Evolutionary conservation across 2,797 vertebrate genomes (phyloP), one percentile per base, ranked within the genome.

Genomic region (Sylvia borin): DNA sequence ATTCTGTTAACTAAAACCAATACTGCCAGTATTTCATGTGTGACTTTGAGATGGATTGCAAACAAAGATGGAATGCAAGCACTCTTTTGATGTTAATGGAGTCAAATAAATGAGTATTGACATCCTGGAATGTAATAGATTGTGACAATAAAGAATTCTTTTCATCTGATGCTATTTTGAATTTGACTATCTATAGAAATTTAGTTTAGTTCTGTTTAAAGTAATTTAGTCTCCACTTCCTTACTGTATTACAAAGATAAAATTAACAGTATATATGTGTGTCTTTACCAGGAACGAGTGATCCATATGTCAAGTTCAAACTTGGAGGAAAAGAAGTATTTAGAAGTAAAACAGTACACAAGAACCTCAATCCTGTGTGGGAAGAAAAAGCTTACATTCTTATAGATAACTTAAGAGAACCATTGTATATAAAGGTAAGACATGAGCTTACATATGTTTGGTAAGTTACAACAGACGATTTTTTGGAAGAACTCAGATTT

Each of bases 221-320:
- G 55, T 36, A 71, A 47, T 58, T 74, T 64, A 19, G 32, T 81
- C 9, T 90, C 17, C 36, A 38, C 24, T 79, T 71, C 20, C 5
- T 58, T 88, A 34, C 12, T n/a, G 27, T 26, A 34, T 40, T 32
- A 45, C 64, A 81, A 79, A 27, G 9, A 20, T 6, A 15, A 50
- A 47, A 51, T 90, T 95, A 81, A 94, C 18, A 51, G 27, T 13
- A 32, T 73, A 10, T 90, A 26, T 76, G 3, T 92, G 32, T 97
- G 65, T 96, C 57, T 95, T 91, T 93, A 73, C 92, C 92, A 99
- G 99, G 99, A 50, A 99, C 99, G 57, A 99, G 99, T 96, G 99
- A 99, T 96, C 99, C 99, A 3, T 99, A 99, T 26, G 99, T 99
- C 94, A 99, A 99, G 97, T 99, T 99, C 97, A 99, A 99, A 98